Evolutionary conservation across 2,113 vertebrate species (phyloP).

Genomic region (Oreochromis spilurus): DNA sequence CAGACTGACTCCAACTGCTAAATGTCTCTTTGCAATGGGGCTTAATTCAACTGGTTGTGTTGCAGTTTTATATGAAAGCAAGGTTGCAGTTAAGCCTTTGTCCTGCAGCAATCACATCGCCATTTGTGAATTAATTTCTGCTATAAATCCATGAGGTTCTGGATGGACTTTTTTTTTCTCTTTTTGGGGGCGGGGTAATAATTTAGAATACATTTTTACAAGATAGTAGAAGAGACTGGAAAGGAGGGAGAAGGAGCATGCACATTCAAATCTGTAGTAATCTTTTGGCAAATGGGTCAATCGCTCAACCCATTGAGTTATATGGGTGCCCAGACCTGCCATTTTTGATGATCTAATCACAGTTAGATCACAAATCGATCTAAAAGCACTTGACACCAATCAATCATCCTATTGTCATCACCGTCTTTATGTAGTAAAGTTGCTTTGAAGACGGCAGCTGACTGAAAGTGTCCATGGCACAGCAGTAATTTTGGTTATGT

Average conservation of each 20-base stretch:
- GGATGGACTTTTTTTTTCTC: not conserved
- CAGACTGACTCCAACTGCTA: not conserved
- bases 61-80: not conserved
- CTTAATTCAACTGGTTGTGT: not conserved
- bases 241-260: not conserved
- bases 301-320: not conserved
- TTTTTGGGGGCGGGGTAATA: not conserved
- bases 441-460: not conserved
- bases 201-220: not conserved
- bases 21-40: not conserved
- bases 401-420: not conserved
- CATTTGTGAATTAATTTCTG: not conserved
- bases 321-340: not conserved
- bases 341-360: not conserved
- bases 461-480: not conserved
- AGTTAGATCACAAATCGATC: not conserved
- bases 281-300: not conserved
- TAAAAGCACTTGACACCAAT: not conserved
- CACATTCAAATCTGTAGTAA: not conserved
- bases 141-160: not conserved
- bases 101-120: not conserved
- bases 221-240: not conserved
- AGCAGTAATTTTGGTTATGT: not conserved
- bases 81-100: not conserved
- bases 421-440: rapidly evolving